Evolutionary conservation across 1,140 invertebrate species (phyloP), one percentile per base, ranked within the genome.

Genomic region (Zeugodacus cucurbitae): DNA sequence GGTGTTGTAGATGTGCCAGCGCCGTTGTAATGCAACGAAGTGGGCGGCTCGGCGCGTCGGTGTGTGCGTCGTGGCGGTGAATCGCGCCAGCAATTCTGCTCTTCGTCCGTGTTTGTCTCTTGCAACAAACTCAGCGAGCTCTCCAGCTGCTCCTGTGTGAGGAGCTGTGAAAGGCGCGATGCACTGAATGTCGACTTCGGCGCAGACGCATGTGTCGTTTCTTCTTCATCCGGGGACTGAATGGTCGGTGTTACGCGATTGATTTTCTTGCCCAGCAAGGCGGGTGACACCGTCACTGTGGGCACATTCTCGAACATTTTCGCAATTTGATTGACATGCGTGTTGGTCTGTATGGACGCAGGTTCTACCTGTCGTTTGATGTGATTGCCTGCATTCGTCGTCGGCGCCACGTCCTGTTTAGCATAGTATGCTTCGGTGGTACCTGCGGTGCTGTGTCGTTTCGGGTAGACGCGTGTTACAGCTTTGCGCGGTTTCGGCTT

Each of bases 301-400:
- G 90, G 87, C 59, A 91, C 91, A 44, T 90, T 89, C 88, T 93
- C 92, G 37, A 93, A 93, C 92, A 93, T 93, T 62, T 90, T 88
- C 2, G 92, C 92, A 20, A 93, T 93, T 87, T 93, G 91, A 58
- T 92, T 93, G 14, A 93, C 92, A 89, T 93, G 90, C 67, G 89
- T 93, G 34, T 91, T 88, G 87, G 90, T 91, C 41, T 87, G 89
- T 14, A 89, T 82, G n/a, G 74, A 82, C 2, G 74, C 74, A 11
- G 74, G 74, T 48, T 82, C 74, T 17, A 82, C 74, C 62, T 89
- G 1, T 57, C 37, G 54, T 78, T 88, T 64, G 37, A 89, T 70
- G 17, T 44, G 48, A 44, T 34, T 37, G 57, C 89, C 57, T 14
- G 32, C n/a, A n/a, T n/a, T 44, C 14, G 64, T 44, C 14, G 64